These are phyloP conservation scores for Calameuta pallipes DNA, from an alignment of 2,888 invertebrate species.

Conservation along the genomic window DNA sequence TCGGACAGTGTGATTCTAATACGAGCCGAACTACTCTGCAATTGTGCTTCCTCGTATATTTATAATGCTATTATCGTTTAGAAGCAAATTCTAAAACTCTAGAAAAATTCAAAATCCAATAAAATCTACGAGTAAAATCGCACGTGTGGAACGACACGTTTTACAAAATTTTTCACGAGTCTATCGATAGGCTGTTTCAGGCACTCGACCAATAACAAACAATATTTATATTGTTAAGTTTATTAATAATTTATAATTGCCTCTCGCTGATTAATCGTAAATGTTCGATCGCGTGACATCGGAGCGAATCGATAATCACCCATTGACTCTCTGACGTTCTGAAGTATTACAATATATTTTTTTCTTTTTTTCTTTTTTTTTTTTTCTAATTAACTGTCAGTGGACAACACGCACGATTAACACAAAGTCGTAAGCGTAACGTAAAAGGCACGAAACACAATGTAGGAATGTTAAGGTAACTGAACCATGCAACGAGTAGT, in stretches of 20 bases:
- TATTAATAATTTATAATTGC: not conserved
- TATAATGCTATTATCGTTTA: not conserved
- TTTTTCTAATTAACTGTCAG: constrained; percentile 21
- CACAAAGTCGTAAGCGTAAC: constrained; percentile 65
- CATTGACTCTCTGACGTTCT: not conserved
- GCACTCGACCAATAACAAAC: not conserved
- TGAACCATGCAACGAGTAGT: constrained; percentile 65
- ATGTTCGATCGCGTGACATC: not conserved
- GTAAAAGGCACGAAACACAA: constrained; percentile 76
- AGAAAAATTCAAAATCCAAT: not conserved
- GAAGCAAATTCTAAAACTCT: not conserved
- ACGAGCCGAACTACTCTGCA: not conserved
- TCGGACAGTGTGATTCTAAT: not conserved
- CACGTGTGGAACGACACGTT: not conserved
- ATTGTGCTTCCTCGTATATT: not conserved
- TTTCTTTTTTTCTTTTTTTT: not conserved
- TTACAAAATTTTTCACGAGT: not conserved
- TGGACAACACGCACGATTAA: constrained; percentile 34
- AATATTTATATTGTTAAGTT: not conserved
- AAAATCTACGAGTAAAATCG: not conserved
- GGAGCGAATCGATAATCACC: not conserved
- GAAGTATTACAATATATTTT: not conserved
- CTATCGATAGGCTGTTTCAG: not conserved
- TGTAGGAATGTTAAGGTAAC: constrained; percentile 65
- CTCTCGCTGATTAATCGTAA: not conserved